These are phyloP conservation scores for Heliothis peltigera DNA, from an alignment of 2,888 invertebrate species.

Conservation along the genomic window DNA sequence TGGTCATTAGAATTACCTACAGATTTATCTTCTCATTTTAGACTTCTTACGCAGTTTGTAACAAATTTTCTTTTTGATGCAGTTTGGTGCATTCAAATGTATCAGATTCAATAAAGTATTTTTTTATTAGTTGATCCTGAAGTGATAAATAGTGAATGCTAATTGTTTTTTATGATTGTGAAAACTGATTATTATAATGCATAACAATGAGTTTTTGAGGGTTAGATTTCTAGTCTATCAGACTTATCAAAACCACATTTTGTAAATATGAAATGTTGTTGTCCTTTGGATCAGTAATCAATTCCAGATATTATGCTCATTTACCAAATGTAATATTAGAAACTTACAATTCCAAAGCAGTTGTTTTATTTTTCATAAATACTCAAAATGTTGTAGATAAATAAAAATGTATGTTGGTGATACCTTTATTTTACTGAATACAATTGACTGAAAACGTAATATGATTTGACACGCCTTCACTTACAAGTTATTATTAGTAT, in stretches of 20 bases:
- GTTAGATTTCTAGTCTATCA: conserved; percentile 45
- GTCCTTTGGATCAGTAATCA: conserved; percentile 65
- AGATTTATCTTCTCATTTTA: background rate
- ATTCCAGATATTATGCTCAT: conserved; percentile 79
- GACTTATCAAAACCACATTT: conserved; percentile 40
- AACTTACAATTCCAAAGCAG: conserved; percentile 68
- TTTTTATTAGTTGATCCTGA: conserved; percentile 23
- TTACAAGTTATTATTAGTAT: conserved; percentile 81
- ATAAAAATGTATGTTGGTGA: conserved; percentile 72
- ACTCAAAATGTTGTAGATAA: conserved; percentile 47
- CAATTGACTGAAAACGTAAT: conserved; percentile 89
- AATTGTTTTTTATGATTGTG: conserved; percentile 20
- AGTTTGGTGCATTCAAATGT: conserved; percentile 59
- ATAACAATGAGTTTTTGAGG: conserved; percentile 35
- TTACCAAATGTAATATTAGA: conserved; percentile 76
- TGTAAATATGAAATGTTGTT: conserved; percentile 58
- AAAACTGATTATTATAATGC: conserved; percentile 31
- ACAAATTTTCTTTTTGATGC: conserved; percentile 17
- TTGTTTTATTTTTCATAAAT: conserved; percentile 68
- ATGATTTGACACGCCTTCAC: conserved; percentile 89
- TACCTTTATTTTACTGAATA: conserved; percentile 88
- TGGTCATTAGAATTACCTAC: conserved; percentile 38
- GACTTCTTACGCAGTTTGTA: too few relatives aligned
- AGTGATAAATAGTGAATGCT: conserved; percentile 39
- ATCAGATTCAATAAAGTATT: conserved; percentile 9